phyloP scores from a whole-genome alignment of 2,888 invertebrate species.

The Aporophyla lueneburgensis region DNA sequence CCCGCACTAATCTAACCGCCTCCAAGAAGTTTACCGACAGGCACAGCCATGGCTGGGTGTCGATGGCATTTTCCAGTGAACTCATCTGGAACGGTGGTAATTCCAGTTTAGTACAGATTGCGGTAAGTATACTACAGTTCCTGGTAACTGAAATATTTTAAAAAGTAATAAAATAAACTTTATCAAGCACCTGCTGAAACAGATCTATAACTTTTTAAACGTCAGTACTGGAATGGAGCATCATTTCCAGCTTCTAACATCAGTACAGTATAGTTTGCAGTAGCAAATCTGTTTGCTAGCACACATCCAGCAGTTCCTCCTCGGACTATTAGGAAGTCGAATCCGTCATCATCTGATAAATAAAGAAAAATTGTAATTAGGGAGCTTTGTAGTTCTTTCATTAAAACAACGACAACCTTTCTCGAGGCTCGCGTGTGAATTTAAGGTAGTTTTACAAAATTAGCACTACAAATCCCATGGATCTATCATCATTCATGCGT shows the following conservation, averaged over 20 bases:
- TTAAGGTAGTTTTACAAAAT: background rate
- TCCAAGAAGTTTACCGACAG: too few species aligned
- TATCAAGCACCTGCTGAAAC: background rate
- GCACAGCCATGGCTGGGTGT: too few species aligned
- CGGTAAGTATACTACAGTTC: background rate
- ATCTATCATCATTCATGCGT: background rate
- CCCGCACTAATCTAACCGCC: too few species aligned
- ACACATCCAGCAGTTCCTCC: constrained; percentile 46
- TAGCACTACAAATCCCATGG: background rate
- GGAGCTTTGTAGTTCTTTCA: background rate
- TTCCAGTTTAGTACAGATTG: background rate
- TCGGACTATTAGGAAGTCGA: constrained; percentile 32
- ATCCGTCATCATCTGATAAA: constrained; percentile 14
- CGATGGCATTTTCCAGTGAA: too few species aligned
- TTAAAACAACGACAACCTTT: background rate
- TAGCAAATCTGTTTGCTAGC: constrained; percentile 36
- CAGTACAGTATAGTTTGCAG: constrained; percentile 25
- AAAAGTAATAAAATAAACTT: background rate
- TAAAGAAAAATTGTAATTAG: background rate
- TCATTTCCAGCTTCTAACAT: constrained; percentile 35
- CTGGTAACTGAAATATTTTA: constrained; percentile 33
- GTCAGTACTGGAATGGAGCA: constrained; percentile 3
- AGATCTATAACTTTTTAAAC: background rate
- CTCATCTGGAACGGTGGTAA: too few species aligned
- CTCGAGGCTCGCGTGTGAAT: background rate